Percentiles rank a stretch among this genome's conserved stretches.
Evolutionary conservation across 1,140 invertebrate species (phyloP).

Genomic region (Pogonus chalceus): DNA sequence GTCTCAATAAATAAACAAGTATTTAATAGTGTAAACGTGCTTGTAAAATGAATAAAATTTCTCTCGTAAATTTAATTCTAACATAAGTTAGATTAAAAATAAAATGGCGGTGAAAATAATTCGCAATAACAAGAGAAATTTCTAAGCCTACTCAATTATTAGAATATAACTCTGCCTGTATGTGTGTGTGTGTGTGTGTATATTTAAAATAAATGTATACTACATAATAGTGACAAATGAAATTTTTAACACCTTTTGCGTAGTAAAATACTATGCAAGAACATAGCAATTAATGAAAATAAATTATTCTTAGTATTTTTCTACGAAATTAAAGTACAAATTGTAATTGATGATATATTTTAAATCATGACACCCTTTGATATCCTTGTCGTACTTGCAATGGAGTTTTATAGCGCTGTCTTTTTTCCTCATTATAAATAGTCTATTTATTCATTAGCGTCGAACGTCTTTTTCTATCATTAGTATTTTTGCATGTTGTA

Average conservation of each 20-base stretch:
- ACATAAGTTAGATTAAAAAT: no score
- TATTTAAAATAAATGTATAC: no score
- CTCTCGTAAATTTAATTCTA: no score
- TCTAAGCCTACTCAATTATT: no score
- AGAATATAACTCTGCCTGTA: no score
- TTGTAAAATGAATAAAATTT: no score
- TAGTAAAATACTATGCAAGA: background rate
- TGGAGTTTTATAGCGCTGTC: background rate
- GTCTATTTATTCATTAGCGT: slow-evolving; percentile 17
- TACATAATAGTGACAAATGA: background rate
- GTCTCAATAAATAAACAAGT: no score
- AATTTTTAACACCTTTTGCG: background rate
- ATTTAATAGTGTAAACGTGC: no score
- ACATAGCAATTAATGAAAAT: background rate
- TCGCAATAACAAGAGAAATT: no score
- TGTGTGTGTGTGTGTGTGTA: no score
- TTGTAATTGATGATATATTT: slow-evolving; percentile 7
- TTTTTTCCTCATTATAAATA: slow-evolving; percentile 13
- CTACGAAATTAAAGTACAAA: slow-evolving; percentile 6
- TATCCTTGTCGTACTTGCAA: background rate
- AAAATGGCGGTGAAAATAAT: no score
- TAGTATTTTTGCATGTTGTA: slow-evolving; percentile 4
- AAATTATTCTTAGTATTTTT: slow-evolving; percentile 4
- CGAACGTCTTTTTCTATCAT: slow-evolving; percentile 6
- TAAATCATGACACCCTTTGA: background rate